Evolutionary conservation across 2,113 vertebrate genomes (phyloP), one percentile per base, ranked within the genome.

Genomic region (Columba livia): DNA sequence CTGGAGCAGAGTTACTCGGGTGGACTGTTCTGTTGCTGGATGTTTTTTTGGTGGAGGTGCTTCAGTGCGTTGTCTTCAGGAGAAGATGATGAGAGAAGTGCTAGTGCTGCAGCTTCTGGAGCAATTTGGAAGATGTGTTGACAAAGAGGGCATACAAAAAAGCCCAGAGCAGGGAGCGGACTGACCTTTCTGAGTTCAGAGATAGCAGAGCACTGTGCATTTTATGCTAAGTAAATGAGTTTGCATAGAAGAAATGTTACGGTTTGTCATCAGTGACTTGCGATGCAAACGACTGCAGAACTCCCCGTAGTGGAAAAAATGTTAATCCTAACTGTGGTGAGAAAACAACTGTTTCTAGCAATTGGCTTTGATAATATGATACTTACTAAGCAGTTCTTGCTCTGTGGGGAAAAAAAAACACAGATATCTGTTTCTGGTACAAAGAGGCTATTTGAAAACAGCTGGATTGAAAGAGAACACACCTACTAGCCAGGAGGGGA

Each of bases 321-420:
- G 28, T 50, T 53, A 2, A 44, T 44, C 42, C 42, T 44, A 17
- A 17, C 24, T 60, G 34, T 42, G 34, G 28, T 66, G 38, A 85
- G 60, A 66, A 73, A 60, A 73, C 29, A 38, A 19, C 36, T 79
- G 18, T 53, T 75, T 81, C 56, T 11, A 29, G 40, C 31, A 23
- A 42, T 36, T 1, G 1, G 18, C 34, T 87, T 62, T 75, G 23
- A 12, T n/a, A 36, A 15, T 44, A 10, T n/a, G 50, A 42, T 77
- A 47, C 64, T 65, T 77, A 21, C 23, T 58, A 25, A 47, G 24
- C 18, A 38, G 28, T 31, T 19, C 28, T 31, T 64, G 25, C 13
- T 53, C 53, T 29, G 25, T 0, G 0, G 9, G 21, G 32, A 7
- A 16, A 28, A 57, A 57, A 40, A 6, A 0, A 6, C 29, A 29